Evolutionary conservation across 2,797 vertebrate genomes (phyloP), one percentile per base, ranked within the genome.

Genomic region (Melanotaenia nigrans): DNA sequence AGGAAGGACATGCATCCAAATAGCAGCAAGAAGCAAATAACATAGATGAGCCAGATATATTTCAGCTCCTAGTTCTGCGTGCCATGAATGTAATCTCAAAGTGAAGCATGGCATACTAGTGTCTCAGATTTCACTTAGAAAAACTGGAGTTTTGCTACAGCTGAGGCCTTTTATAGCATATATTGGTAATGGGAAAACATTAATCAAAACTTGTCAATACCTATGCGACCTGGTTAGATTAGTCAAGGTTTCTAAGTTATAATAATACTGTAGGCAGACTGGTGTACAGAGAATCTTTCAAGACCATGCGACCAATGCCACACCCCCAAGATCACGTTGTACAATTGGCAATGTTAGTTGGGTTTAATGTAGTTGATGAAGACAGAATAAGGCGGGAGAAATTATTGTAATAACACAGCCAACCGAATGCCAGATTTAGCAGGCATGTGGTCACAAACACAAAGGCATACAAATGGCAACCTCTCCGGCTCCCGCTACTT

Each of bases 41-140:
- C 78, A 75, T 38, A 78, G 81, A 81, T 85, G 81, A 87, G 78
- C 87, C 88, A 87, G 25, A 55, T 78, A 77, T 78, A 35, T 71
- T 73, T 80, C 85, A 36, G 56, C 61, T 72, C 74, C 81, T 65
- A 79, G 86, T 77, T 78, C 71, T 81, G 79, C 67, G 58, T 63
- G 33, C 71, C 75, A 71, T 75, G 76, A 87, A 79, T 24, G 68
- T 79, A 77, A 83, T 81, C 64, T 79, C 65, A 64, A 66, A 71
- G 51, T 79, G 65, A 67, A 61, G 79, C 38, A 24, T 30, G 54
- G 60, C 28, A 40, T 53, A 11, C 51, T 49, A 51, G 58, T 24
- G 65, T 55, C 66, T 73, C 68, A 61, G 28, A 57, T 20, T 62
- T 30, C 62, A 24, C 40, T 49, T 35, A 5, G 36, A 59, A 51